Percentiles rank a stretch among this genome's conserved stretches.
Evolutionary conservation across 2,888 invertebrate genomes (phyloP).

Genomic region (Sialis lutaria): DNA sequence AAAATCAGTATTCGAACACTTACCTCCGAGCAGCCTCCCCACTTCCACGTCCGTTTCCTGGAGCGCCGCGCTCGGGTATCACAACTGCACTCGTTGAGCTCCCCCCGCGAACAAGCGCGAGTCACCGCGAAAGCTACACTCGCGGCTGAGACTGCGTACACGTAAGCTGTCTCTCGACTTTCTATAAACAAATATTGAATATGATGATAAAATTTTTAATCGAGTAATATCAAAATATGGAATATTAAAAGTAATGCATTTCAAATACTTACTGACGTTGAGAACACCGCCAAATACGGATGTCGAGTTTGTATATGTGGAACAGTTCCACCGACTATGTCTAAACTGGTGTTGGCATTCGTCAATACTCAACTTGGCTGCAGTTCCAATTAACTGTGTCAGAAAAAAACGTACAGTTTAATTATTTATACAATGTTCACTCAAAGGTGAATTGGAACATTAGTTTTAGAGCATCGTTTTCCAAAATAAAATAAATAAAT

Average conservation of each 20-base stretch:
- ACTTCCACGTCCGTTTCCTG: constrained; percentile 55
- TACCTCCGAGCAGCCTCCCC: constrained; percentile 89
- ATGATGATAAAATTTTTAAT: background rate
- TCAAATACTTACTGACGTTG: constrained; percentile 55
- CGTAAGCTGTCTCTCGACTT: constrained; percentile 77
- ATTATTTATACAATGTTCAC: background rate
- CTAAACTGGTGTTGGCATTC: constrained; percentile 84
- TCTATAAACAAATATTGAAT: constrained; percentile 30
- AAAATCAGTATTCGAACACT: constrained; percentile 6
- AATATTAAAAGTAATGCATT: too few relatives aligned
- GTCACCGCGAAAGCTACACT: constrained; percentile 81
- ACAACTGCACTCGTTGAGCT: constrained; percentile 76
- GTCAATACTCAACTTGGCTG: constrained; percentile 69
- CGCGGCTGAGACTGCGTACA: constrained; percentile 76
- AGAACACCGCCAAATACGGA: constrained; percentile 74
- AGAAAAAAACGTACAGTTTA: constrained; percentile 8
- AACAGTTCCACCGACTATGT: constrained; percentile 80
- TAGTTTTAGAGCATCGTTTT: too few relatives aligned
- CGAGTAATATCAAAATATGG: background rate
- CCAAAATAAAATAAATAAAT: too few relatives aligned
- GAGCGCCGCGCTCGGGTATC: constrained; percentile 54
- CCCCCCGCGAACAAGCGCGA: constrained; percentile 70
- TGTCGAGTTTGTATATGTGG: constrained; percentile 52
- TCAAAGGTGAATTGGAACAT: too few relatives aligned
- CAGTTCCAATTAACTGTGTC: constrained; percentile 58